Conservation (phyloP, 2,888 invertebrate species). For the Yponomeuta plumbellus region DNA sequence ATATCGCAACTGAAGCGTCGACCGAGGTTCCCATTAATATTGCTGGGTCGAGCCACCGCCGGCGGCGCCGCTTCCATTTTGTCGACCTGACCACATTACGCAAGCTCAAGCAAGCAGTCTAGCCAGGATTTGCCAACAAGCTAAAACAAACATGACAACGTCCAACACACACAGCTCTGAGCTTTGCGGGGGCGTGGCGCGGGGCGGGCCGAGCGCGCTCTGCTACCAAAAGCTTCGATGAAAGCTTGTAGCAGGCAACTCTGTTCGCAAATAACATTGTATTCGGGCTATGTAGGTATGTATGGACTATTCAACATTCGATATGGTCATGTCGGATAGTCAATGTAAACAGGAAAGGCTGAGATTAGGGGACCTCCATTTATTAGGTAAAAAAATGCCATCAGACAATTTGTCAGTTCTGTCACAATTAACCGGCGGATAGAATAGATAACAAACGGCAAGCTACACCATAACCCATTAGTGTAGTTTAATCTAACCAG, state of each 20-base stretch:
- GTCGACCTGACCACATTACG: not conserved
- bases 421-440: slow-evolving; percentile 5
- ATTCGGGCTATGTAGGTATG: not conserved
- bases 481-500: slow-evolving; percentile 28
- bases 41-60: not conserved
- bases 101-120: not conserved
- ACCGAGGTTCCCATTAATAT: not conserved
- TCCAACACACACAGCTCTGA: not conserved
- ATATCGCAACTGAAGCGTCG: no score
- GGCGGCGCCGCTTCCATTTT: not conserved
- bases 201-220: not conserved
- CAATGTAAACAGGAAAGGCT: not conserved
- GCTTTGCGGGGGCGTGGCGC: slow-evolving; percentile 11
- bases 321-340: not conserved
- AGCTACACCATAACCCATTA: slow-evolving; percentile 30
- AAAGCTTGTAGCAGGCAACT: not conserved
- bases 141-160: slow-evolving; percentile 10
- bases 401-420: not conserved
- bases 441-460: not conserved
- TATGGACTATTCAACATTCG: not conserved
- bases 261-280: not conserved
- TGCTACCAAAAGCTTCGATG: not conserved
- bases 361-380: not conserved
- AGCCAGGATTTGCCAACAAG: slow-evolving; percentile 6
- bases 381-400: not conserved